Conservation (phyloP, 2,113 vertebrate genomes). For the Esox niger region DNA sequence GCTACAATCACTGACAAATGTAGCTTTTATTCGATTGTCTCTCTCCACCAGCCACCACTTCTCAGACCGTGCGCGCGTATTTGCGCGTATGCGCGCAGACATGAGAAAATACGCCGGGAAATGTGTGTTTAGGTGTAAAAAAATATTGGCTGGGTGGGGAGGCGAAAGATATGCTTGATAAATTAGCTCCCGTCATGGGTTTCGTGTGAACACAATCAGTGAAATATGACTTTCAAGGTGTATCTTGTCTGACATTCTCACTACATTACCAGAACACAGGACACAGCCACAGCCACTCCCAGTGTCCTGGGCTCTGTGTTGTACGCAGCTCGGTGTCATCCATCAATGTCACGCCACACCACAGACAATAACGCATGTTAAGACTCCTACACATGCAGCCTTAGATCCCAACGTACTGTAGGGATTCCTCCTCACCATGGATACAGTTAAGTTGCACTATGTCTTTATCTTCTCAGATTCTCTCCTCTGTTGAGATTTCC, state of each 20-base stretch:
- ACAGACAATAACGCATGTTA: slow-evolving; percentile 39
- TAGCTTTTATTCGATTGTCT: slow-evolving; percentile 15
- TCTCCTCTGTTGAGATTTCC: too few relatives aligned
- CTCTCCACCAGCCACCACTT: not conserved
- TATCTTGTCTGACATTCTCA: slow-evolving; percentile 68
- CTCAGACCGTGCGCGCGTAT: not conserved
- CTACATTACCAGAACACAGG: slow-evolving; percentile 60
- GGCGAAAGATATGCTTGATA: slow-evolving; percentile 49
- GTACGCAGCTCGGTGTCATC: slow-evolving; percentile 8
- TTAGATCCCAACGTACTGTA: too few relatives aligned
- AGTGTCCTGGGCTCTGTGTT: not conserved
- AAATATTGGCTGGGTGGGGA: slow-evolving; percentile 59
- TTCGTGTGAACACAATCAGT: slow-evolving; percentile 60
- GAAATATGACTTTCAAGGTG: slow-evolving; percentile 70
- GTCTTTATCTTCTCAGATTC: too few relatives aligned
- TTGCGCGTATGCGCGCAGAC: too few relatives aligned
- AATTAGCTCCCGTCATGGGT: slow-evolving; percentile 55
- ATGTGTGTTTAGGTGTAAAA: slow-evolving; percentile 8
- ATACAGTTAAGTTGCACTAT: too few relatives aligned
- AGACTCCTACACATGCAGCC: too few relatives aligned
- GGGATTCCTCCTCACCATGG: too few relatives aligned
- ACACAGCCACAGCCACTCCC: slow-evolving; percentile 50
- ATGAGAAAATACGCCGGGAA: too few relatives aligned
- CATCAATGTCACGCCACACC: slow-evolving; percentile 3
- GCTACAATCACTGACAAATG: slow-evolving; percentile 16